Evolutionary conservation across 2,888 invertebrate genomes (phyloP), one percentile per base, ranked within the genome.

Genomic region (Lasioglossum lativentre): DNA sequence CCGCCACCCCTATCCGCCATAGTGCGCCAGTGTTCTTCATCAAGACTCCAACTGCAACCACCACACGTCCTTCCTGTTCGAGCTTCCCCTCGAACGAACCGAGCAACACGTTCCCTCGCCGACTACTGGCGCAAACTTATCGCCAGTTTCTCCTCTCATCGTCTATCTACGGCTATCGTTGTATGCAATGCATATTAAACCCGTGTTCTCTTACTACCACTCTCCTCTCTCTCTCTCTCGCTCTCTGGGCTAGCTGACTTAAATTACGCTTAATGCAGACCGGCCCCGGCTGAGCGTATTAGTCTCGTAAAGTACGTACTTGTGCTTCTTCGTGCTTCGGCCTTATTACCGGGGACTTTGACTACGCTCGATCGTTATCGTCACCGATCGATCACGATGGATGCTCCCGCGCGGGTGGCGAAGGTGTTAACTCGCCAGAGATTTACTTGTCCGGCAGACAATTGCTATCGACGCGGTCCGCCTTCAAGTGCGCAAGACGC

Each of bases 171-270:
- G 56, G 77, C 73, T 83, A 84, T 78, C 77, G 82, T 75, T 78
- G 73, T 71, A 78, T 74, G 77, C 74, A 71, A 82, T 84, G 82
- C 84, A 84, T 74, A 77, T 82, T 78, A 84, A 84, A 84, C 70
- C 70, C 47, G 68, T 40, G 73, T 30, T 63, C 63, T 30, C 30
- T 16, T 63, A 12, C 59, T 59, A 23, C 5, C 23, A 5, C 52
- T 19, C 23, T 6, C 52, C 14, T 6, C 63, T 16, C 63, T 8
- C 63, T 0, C 16, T 27, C 59, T 63, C 14, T 59, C 59, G 0
- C 59, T 30, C 14, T 27, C 27, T 27, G 6, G 30, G 68, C 45
- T 76, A 59, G 52, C 56, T 30, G 73, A 83, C 76, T 83, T 82
- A 74, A 83, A 82, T 83, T 77, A 77, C 74, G 74, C 59, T 59